phyloP scores from a whole-genome alignment of 2,888 invertebrate species.

The Globia sparganii region DNA sequence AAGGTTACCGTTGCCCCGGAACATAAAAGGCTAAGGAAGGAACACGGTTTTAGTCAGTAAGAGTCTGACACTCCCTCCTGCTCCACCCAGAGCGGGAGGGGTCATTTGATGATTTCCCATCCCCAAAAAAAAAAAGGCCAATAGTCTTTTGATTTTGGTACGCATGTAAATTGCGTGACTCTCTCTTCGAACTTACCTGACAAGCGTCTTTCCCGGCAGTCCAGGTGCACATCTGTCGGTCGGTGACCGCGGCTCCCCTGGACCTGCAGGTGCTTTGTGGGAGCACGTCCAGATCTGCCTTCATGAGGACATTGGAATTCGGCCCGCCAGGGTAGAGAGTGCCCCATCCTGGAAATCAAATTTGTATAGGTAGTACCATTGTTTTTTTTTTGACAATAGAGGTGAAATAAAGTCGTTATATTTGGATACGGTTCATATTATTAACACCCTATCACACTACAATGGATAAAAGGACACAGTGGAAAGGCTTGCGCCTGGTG shows the following conservation, averaged over 20 bases:
- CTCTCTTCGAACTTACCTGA: constrained; percentile 80
- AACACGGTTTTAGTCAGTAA: too few species aligned
- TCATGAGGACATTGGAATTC: constrained; percentile 85
- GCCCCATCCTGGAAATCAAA: constrained; percentile 91
- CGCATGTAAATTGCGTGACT: background rate
- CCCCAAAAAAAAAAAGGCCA: too few species aligned
- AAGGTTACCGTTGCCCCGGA: too few species aligned
- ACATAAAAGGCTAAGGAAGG: too few species aligned
- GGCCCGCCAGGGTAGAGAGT: constrained; percentile 86
- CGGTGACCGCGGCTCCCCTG: constrained; percentile 66
- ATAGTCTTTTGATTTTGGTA: background rate
- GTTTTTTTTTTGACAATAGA: background rate
- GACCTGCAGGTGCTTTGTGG: constrained; percentile 81
- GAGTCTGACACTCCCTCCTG: too few species aligned
- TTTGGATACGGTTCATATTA: background rate
- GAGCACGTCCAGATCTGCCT: constrained; percentile 89
- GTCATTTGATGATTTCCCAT: too few species aligned
- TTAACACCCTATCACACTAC: background rate
- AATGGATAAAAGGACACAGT: too few species aligned
- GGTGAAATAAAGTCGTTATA: background rate
- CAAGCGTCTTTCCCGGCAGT: constrained; percentile 90
- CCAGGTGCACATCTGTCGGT: constrained; percentile 87
- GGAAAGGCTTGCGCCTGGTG: too few species aligned
- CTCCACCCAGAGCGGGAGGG: too few species aligned
- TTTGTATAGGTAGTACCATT: background rate